These are phyloP conservation scores for Zaprionus inermis DNA, from an alignment of 1,140 invertebrate species.

Conservation along the genomic window DNA sequence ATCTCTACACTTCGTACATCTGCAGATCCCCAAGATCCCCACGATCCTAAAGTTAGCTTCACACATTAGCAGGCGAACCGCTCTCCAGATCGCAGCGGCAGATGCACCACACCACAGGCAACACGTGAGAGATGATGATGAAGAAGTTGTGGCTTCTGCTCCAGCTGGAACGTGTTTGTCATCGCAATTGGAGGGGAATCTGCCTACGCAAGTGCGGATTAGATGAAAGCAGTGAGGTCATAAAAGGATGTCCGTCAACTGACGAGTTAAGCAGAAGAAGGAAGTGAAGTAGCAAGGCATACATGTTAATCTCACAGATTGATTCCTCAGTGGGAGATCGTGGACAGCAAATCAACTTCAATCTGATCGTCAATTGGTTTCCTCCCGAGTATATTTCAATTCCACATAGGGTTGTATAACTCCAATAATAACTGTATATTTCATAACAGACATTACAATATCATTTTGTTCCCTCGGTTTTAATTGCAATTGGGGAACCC, in stretches of 20 bases:
- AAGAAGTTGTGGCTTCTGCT: conserved; percentile 10
- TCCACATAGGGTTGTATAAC: conserved; percentile 4
- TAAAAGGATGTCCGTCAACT: conserved; percentile 43
- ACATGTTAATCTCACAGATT: conserved; percentile 19
- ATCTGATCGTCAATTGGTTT: conserved; percentile 1
- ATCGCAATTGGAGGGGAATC: conserved; percentile 45
- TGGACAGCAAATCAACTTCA: background rate
- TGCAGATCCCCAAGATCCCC: conserved; percentile 6
- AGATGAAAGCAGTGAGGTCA: conserved; percentile 46
- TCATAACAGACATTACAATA: conserved; percentile 20
- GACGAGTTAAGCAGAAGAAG: conserved; percentile 25
- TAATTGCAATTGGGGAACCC: conserved; percentile 19
- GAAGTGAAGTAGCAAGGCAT: conserved; percentile 3
- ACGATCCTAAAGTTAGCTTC: conserved; percentile 37
- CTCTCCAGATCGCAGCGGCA: conserved; percentile 51
- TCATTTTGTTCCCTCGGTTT: background rate
- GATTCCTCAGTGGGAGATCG: conserved; percentile 1
- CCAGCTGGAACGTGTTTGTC: conserved; percentile 59
- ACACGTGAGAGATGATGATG: conserved; percentile 47
- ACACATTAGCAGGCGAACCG: conserved; percentile 62
- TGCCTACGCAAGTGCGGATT: conserved; percentile 48
- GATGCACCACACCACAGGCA: conserved; percentile 55
- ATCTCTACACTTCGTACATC: background rate
- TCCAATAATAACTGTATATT: conserved; percentile 4
- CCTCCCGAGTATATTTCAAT: too few species aligned